Base-by-base conservation (phyloP, 2,797 vertebrate species). In the Phoeniculus purpureus region DNA sequence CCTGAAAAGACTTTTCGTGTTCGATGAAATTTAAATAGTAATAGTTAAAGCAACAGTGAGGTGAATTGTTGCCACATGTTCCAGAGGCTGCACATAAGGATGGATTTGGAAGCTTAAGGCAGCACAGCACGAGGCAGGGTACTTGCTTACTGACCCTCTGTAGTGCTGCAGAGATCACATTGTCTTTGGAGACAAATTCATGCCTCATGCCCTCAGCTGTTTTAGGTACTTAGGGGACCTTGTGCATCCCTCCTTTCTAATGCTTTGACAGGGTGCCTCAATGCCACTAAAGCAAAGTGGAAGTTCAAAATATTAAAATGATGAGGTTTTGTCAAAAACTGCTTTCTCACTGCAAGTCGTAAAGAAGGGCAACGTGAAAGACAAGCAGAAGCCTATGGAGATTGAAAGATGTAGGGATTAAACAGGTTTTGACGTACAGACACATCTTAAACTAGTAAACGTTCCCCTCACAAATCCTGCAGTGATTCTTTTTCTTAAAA, bases 1-100 rank as follows among this genome's bases (percentile, higher is more conserved):
- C 75, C 58, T 80, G 31, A 86, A 80, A 92, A 65, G 68, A 47
- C 43, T 77, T 78, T 85, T 87, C 75, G 77, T 59, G 32, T 89
- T 94, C 59, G 92, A 89, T 62, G 77, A 70, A 55, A 81, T 72
- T 92, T 62, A 89, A 95, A 78, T 59, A 92, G 76, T 83, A 95
- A 81, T 70, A 87, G 85, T 67, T 88, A 89, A 85, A 90, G 21
- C 45, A 82, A 87, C 68, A 81, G 45, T 58, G 92, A 90, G 81
- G 75, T 92, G 83, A 91, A 95, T 93, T 91, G 65, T 45, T 90
- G 85, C 75, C 88, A 59, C 68, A 71, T 95, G 85, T 92, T 87
- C 40, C 55, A 72, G 32, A 34, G 20, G 11, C 32, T 94, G 60
- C 45, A 76, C 29, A 66, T 78, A 60, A 91, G 76, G 34, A 87